These are phyloP conservation scores for Betta splendens DNA, from an alignment of 2,797 vertebrate genomes.

Conservation along the genomic window DNA sequence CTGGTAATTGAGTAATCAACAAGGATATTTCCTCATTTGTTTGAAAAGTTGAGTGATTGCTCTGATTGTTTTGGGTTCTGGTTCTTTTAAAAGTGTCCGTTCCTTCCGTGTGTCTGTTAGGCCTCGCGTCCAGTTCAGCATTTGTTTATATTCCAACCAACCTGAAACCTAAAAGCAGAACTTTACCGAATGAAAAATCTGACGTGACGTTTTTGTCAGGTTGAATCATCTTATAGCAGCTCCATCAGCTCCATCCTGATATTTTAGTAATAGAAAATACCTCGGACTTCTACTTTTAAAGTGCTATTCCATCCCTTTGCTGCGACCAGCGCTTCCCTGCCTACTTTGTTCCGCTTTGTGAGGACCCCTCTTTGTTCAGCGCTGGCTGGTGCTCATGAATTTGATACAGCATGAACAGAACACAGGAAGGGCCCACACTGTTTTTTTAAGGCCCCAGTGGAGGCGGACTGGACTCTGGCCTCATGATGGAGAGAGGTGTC, in stretches of 20 bases:
- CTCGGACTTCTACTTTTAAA: constrained; percentile 1
- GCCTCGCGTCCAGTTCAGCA: background rate
- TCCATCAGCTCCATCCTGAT: too few relatives aligned
- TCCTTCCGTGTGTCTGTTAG: too few relatives aligned
- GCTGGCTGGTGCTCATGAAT: constrained; percentile 41
- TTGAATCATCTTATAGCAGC: too few relatives aligned
- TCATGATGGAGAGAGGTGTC: constrained; percentile 94
- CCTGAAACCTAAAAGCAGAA: background rate
- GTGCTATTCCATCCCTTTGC: constrained; percentile 20
- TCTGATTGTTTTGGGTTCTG: background rate
- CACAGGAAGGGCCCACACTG: constrained; percentile 34
- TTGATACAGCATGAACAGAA: constrained; percentile 49
- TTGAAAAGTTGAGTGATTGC: constrained; percentile 29
- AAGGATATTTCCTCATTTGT: constrained; percentile 27
- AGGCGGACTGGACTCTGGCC: constrained; percentile 74
- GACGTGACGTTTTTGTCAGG: too few relatives aligned
- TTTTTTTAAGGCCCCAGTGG: constrained; percentile 51
- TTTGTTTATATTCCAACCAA: background rate
- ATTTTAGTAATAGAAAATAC: constrained; percentile 7
- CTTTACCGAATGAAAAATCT: too few relatives aligned
- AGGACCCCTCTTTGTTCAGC: constrained; percentile 47
- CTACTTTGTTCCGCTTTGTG: constrained; percentile 19
- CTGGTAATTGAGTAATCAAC: constrained; percentile 37
- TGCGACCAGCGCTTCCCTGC: constrained; percentile 1
- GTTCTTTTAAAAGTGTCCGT: background rate